Evolutionary conservation across 1,140 invertebrate species (phyloP).

Genomic region (Drosophila auraria): DNA sequence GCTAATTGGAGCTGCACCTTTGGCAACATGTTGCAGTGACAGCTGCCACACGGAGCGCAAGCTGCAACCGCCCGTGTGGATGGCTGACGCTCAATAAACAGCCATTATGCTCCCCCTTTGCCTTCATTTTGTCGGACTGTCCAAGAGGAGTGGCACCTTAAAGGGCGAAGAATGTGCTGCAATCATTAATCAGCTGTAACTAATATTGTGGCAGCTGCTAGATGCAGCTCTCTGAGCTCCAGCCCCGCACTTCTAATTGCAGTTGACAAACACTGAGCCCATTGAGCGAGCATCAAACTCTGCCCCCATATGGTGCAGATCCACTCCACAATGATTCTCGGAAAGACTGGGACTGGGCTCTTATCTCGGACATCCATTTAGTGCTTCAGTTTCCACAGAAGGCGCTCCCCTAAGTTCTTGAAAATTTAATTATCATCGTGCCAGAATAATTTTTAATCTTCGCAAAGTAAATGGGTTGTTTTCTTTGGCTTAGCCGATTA

Average conservation of each 20-base stretch:
- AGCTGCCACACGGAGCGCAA: slow-evolving; percentile 19
- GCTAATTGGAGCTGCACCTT: slow-evolving; percentile 52
- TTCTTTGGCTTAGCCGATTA: slow-evolving; percentile 9
- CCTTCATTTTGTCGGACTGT: slow-evolving; percentile 27
- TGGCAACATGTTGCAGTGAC: slow-evolving; percentile 66
- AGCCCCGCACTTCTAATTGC: slow-evolving; percentile 39
- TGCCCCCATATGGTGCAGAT: slow-evolving; percentile 44
- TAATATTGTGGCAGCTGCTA: slow-evolving; percentile 66
- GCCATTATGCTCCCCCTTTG: slow-evolving; percentile 60
- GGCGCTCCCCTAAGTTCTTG: slow-evolving; percentile 45
- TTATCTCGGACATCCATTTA: slow-evolving; percentile 70
- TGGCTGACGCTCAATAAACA: slow-evolving; percentile 69
- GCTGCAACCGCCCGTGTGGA: slow-evolving; percentile 48
- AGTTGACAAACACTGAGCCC: slow-evolving; percentile 41
- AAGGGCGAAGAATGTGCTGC: slow-evolving; percentile 36
- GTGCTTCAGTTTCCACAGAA: slow-evolving; percentile 63
- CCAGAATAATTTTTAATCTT: slow-evolving; percentile 43
- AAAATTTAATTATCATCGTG: slow-evolving; percentile 78
- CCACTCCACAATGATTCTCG: slow-evolving; percentile 54
- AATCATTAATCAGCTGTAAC: slow-evolving; percentile 79
- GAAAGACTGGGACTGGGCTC: slow-evolving; percentile 47
- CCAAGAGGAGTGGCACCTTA: slow-evolving; percentile 63
- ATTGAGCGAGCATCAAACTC: slow-evolving; percentile 39
- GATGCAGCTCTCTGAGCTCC: slow-evolving; percentile 3
- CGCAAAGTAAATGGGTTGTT: slow-evolving; percentile 11